phyloP scores from a whole-genome alignment of 2,113 vertebrate genomes.

The Brienomyrus longianalis region DNA sequence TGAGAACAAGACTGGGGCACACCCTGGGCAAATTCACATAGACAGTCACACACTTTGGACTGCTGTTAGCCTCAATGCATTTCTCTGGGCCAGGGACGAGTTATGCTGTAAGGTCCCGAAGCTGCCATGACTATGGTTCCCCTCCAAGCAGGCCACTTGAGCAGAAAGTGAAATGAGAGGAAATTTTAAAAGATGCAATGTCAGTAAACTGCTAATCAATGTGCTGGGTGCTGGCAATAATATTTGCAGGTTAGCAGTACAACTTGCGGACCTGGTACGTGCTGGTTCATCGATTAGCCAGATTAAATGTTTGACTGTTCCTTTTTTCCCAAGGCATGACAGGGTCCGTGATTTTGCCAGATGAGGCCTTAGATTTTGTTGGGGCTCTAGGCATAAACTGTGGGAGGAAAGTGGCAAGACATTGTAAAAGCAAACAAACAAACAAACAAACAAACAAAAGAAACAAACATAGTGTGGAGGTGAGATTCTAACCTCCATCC shows the following conservation, averaged over 20 bases:
- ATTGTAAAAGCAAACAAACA: background rate
- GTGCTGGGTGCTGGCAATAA: background rate
- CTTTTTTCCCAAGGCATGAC: background rate
- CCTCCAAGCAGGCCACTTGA: background rate
- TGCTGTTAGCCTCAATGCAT: background rate
- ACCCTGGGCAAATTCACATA: background rate
- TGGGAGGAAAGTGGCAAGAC: background rate
- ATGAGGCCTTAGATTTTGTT: background rate
- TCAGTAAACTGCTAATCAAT: background rate
- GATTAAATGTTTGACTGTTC: background rate
- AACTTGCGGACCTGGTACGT: background rate
- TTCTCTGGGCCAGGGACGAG: background rate
- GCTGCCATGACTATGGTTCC: background rate
- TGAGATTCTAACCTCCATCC: background rate
- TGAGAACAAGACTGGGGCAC: background rate
- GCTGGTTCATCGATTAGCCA: background rate
- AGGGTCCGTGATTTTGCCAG: background rate
- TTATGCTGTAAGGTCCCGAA: background rate
- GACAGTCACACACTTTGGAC: background rate
- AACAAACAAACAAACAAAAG: background rate
- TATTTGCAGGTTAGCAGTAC: background rate
- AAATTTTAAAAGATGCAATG: background rate
- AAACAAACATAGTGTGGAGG: background rate
- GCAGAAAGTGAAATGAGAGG: background rate
- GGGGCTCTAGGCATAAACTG: background rate